A percentile compares a stretch with the other conserved stretches of the same genome.
Conservation (phyloP, 2,888 invertebrate genomes). For the Lacanobia oleracea region DNA sequence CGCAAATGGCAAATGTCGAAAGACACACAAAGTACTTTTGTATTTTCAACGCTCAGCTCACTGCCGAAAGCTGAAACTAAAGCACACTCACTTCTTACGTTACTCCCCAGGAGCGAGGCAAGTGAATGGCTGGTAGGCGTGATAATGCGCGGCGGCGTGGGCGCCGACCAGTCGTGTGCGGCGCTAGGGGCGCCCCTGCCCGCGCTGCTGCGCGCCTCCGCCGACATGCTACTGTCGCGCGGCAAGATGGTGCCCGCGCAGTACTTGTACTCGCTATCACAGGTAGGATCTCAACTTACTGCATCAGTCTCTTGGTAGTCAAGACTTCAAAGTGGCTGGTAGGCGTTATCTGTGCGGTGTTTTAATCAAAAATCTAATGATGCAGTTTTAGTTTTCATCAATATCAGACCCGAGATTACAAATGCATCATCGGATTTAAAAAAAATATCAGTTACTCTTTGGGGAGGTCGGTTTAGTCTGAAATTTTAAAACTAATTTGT, state of each 20-base stretch:
- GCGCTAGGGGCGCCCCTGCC: slow-evolving; percentile 89
- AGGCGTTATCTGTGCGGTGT: background rate
- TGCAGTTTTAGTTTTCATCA: too few species aligned
- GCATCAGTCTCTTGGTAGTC: background rate
- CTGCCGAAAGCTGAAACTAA: too few species aligned
- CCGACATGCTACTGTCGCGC: slow-evolving; percentile 94
- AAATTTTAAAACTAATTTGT: too few species aligned
- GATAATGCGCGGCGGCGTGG: slow-evolving; percentile 83
- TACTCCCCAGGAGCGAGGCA: slow-evolving; percentile 76
- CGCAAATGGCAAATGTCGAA: too few species aligned
- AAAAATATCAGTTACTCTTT: too few species aligned
- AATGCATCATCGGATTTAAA: too few species aligned
- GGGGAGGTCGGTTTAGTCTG: too few species aligned
- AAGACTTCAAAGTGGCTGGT: background rate
- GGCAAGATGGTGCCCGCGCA: slow-evolving; percentile 94
- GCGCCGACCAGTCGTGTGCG: slow-evolving; percentile 84
- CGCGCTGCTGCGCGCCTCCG: slow-evolving; percentile 94
- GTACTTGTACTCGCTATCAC: slow-evolving; percentile 95
- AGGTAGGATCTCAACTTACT: slow-evolving; percentile 83
- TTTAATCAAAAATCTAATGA: too few species aligned
- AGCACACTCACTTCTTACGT: too few species aligned
- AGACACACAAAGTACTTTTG: too few species aligned
- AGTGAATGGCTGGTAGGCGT: slow-evolving; percentile 87
- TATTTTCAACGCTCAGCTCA: too few species aligned
- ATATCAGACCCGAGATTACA: too few species aligned